Base-by-base conservation (phyloP, 1,140 invertebrate species). In the Adelges cooleyi region DNA sequence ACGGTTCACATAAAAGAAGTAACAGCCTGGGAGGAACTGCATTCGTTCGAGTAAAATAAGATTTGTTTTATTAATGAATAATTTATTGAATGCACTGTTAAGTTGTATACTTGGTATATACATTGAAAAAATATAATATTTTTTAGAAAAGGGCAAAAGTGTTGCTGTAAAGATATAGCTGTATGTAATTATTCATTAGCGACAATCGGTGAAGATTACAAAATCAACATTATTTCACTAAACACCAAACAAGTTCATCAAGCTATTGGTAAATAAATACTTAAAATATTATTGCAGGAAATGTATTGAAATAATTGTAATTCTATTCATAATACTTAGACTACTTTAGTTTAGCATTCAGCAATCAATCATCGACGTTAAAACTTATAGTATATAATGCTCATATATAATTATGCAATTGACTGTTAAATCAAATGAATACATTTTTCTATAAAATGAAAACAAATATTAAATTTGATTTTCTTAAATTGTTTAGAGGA, bases 1-100 rank as follows among this genome's bases (percentile, higher is more conserved):
- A 72, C 69, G 74, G 51, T 71, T 54, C 69, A 74, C 68, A 72
- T 84, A 23, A 74, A 77, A 52, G 74, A 78, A 66, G 70, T 74
- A 2, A 73, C 72, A 18, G 71, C 70, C 29, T 86, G 83, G 82
- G 77, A 84, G 22, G 77, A 77, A 22, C 71, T 89, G 54, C 88
- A 89, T 70, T 78, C 76, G 69, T 62, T 62, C 9, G 42, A 42
- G 56, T 62, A 33, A 29, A 13, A 9, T 10, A 18, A 18, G 1
- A 29, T 84, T 82, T 70, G 29, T 42, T 56, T 6, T 33, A 5
- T 33, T 33, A 33, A 33, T 11, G 11, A 33, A 33, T n/a, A n/a
- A n/a, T n/a, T n/a, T n/a, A n/a, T n/a, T n/a, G n/a, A n/a, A n/a
- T n/a, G n/a, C n/a, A n/a, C n/a, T n/a, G n/a, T n/a, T n/a, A n/a